Base-by-base conservation (phyloP, 2,797 vertebrate species). In the Acanthiza pusilla region DNA sequence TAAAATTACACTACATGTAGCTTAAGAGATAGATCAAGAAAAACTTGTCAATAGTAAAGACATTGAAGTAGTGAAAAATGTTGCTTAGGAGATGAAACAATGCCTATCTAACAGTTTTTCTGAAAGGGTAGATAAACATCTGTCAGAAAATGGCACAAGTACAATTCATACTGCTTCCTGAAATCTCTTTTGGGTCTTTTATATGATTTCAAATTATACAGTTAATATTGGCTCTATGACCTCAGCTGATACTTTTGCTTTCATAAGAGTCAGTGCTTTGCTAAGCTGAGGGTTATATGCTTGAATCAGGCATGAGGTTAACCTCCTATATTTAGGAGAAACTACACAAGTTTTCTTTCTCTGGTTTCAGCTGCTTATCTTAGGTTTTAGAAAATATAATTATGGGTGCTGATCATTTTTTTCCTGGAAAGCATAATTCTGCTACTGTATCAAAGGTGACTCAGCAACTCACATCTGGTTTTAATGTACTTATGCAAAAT, bases 351-450 rank as follows among this genome's bases (percentile, higher is more conserved):
- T 61, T 83, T 91, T 83, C n/a, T 12, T 91, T 50, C 83, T 77
- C 66, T 91, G 21, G 4, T 55, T 89, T 91, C 63, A 77, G 36
- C n/a, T 89, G 42, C 61, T 88, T 83, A 71, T 89, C 72, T 93
- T 92, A 66, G 23, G 16, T 72, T 86, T 93, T 48, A 86, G 51
- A 88, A 91, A 91, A 76, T 43, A 62, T 48, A 67, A 62, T 91
- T 72, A 45, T 17, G 25, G 65, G 80, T 20, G 11, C 11, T 48
- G 60, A 81, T 78, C 1, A 22, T 81, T 91, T 86, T 8, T 88
- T 92, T 92, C 76, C 72, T 95, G 76, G 72, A 91, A 83, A 93
- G 62, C 29, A 40, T 58, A 76, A 85, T 53, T 89, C 14, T 93
- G 68, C 62, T 91, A 81, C 76, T 86, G 17, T 70, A 78, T 66